Conservation (phyloP, 35 echinoderm and acorn worm species). For the Chiridota heheva region DNA sequence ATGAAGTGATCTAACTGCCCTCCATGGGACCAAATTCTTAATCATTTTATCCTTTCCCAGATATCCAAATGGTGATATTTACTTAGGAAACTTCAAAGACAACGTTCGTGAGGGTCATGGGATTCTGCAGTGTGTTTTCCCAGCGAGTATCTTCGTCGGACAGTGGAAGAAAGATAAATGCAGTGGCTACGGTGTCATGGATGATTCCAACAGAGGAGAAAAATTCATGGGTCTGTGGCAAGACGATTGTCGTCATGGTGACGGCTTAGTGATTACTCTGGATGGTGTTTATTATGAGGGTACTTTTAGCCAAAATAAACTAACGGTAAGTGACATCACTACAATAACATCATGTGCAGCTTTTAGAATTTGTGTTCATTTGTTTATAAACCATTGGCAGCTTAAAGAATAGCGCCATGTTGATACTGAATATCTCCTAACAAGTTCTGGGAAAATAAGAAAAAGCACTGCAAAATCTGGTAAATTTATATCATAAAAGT, state of each 20-base stretch:
- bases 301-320: slow-evolving; percentile 77
- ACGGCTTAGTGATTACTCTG: slow-evolving; percentile 85
- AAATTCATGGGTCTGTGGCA: slow-evolving; percentile 99
- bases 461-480: too few relatives aligned
- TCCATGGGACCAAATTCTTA: not conserved
- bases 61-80: slow-evolving; percentile 87
- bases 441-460: too few relatives aligned
- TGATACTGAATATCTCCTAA: too few relatives aligned
- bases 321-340: slow-evolving; percentile 53
- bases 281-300: slow-evolving; percentile 92
- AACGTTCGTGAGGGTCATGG: slow-evolving; percentile 77
- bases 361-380: too few relatives aligned
- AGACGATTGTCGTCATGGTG: slow-evolving; percentile 82
- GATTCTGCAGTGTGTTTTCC: slow-evolving; percentile 61
- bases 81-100: slow-evolving; percentile 80
- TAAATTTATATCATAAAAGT: too few relatives aligned
- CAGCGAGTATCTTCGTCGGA: slow-evolving; percentile 80
- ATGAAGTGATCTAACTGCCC: too few relatives aligned
- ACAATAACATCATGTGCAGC: too few relatives aligned
- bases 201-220: slow-evolving; percentile 75
- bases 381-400: too few relatives aligned
- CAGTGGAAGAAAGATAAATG: slow-evolving; percentile 85
- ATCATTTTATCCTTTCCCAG: slow-evolving; percentile 14
- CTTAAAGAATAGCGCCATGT: too few relatives aligned
- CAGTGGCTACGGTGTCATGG: slow-evolving; percentile 87